phyloP scores from a whole-genome alignment of 2,888 invertebrate genomes.

The Rhagophthalmus giganteus region DNA sequence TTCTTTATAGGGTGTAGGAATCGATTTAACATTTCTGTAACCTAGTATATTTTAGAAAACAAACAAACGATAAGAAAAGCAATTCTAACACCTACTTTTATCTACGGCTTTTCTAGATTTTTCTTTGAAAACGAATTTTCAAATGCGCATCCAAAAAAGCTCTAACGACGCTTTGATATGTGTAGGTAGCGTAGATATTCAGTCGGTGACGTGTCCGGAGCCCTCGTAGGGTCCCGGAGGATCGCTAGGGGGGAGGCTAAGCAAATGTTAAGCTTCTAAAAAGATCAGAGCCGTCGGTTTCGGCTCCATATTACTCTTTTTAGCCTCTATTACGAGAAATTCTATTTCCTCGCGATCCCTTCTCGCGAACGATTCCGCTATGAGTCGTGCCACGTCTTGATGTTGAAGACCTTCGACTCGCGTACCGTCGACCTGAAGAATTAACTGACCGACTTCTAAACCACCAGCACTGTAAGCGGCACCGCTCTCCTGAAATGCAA shows the following conservation, averaged over 20 bases:
- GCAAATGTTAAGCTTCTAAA: slow-evolving; percentile 90
- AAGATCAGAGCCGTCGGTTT: slow-evolving; percentile 90
- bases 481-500: slow-evolving; percentile 80
- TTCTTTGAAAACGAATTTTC: slow-evolving; percentile 13
- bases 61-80: slow-evolving; percentile 29
- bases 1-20: no score
- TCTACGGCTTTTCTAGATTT: slow-evolving; percentile 26
- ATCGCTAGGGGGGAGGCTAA: slow-evolving; percentile 83
- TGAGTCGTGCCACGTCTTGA: slow-evolving; percentile 87
- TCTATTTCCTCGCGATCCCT: slow-evolving; percentile 87
- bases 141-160: slow-evolving; percentile 16
- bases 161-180: slow-evolving; percentile 29
- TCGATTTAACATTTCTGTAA: no score
- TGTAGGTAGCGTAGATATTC: slow-evolving; percentile 56
- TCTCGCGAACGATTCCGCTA: slow-evolving; percentile 92
- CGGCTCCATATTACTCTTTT: slow-evolving; percentile 88
- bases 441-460: slow-evolving; percentile 90
- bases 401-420: slow-evolving; percentile 80
- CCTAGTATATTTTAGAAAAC: no score
- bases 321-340: slow-evolving; percentile 90
- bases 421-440: slow-evolving; percentile 82
- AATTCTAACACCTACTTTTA: slow-evolving; percentile 27
- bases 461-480: slow-evolving; percentile 92
- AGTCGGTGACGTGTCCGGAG: slow-evolving; percentile 66
- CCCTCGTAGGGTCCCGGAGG: slow-evolving; percentile 65